Evolutionary conservation across 2,113 vertebrate genomes (phyloP).

Genomic region (Hylia prasina): DNA sequence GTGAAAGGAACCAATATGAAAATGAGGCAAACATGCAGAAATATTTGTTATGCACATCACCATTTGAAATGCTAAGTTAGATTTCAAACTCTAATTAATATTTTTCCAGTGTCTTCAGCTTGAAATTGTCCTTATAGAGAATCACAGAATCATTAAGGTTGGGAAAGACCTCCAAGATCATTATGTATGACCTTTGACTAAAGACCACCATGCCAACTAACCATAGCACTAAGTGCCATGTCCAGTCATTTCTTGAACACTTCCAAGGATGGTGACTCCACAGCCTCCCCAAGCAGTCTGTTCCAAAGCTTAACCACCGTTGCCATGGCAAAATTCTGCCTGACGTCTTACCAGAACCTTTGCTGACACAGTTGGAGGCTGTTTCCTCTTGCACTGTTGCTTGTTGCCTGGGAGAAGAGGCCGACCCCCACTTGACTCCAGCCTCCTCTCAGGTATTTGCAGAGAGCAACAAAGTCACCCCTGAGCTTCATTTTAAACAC

Average conservation of each 20-base stretch:
- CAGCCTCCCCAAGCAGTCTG: fast-evolving
- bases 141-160: not conserved
- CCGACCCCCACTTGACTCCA: fast-evolving
- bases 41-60: not conserved
- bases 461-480: not conserved
- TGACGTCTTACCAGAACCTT: not conserved
- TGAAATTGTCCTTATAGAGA: not conserved
- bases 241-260: not conserved
- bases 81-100: not conserved
- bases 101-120: not conserved
- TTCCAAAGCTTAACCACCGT: not conserved
- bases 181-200: not conserved
- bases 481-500: not conserved
- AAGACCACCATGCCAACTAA: not conserved
- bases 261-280: not conserved
- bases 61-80: not conserved
- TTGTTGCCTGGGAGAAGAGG: not conserved
- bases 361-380: not conserved
- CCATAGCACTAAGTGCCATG: not conserved
- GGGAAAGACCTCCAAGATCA: not conserved
- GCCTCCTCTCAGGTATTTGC: not conserved
- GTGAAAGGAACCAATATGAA: not conserved
- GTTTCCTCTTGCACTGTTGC: not conserved
- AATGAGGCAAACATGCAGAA: not conserved
- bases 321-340: not conserved